Evolutionary conservation across 2,113 vertebrate species (phyloP).

Genomic region (Lutjanus erythropterus): DNA sequence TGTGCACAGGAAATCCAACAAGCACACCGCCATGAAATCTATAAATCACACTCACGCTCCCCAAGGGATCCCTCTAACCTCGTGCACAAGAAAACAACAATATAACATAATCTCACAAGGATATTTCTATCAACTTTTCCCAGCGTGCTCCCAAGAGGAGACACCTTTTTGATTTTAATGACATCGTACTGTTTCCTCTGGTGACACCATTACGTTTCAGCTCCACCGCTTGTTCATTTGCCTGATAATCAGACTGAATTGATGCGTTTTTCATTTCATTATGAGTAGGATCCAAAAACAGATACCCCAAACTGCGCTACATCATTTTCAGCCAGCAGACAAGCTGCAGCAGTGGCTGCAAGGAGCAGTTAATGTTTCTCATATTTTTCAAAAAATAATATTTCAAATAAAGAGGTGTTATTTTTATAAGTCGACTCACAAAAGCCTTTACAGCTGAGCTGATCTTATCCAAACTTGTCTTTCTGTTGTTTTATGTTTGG

Average conservation of each 20-base stretch:
- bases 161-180: too few species aligned
- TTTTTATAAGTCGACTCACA: background rate
- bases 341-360: background rate
- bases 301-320: background rate
- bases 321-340: background rate
- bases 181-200: too few species aligned
- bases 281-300: background rate
- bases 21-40: background rate
- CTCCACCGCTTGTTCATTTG: background rate
- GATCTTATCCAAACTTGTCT: background rate
- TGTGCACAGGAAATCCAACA: background rate
- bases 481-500: background rate
- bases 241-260: background rate
- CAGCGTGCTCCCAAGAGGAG: too few species aligned
- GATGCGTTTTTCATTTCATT: background rate
- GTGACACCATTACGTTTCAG: too few species aligned
- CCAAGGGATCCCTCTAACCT: too few species aligned
- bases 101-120: too few species aligned
- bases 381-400: background rate
- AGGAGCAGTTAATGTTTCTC: background rate
- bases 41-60: background rate
- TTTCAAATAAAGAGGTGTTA: background rate
- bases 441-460: background rate
- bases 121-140: too few species aligned
- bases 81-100: too few species aligned